Percentiles rank a stretch among this genome's conserved stretches.
These are phyloP conservation scores for Oeneis ivallda DNA, from an alignment of 2,888 invertebrate genomes.

Conservation along the genomic window DNA sequence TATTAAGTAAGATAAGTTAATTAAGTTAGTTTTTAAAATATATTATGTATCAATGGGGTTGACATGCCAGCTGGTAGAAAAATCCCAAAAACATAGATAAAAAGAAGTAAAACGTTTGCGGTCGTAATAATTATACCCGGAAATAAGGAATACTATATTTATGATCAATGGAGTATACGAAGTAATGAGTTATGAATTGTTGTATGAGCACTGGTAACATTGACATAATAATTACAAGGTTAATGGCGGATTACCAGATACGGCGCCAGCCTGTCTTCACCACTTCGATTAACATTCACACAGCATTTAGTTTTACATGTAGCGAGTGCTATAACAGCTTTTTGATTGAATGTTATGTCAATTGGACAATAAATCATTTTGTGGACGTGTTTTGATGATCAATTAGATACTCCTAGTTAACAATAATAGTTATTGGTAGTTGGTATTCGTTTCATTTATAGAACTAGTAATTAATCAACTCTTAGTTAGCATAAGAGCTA, in stretches of 20 bases:
- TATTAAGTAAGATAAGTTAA: too few relatives aligned
- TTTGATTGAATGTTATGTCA: slow-evolving; percentile 26
- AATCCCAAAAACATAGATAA: too few relatives aligned
- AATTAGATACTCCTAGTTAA: not conserved
- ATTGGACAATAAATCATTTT: slow-evolving; percentile 8
- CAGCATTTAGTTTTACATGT: slow-evolving; percentile 23
- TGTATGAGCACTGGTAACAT: slow-evolving; percentile 10
- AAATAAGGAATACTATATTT: too few relatives aligned
- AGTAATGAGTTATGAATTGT: slow-evolving; percentile 12
- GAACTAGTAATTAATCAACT: not conserved
- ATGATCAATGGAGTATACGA: not conserved
- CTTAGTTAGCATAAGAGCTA: too few relatives aligned
- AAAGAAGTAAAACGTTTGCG: too few relatives aligned
- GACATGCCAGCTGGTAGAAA: too few relatives aligned
- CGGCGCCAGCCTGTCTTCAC: slow-evolving; percentile 28
- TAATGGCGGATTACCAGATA: slow-evolving; percentile 42
- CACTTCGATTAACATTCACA: slow-evolving; percentile 32
- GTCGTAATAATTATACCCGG: too few relatives aligned
- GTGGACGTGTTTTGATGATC: slow-evolving; percentile 11
- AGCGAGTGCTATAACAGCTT: slow-evolving; percentile 21
- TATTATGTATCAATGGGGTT: too few relatives aligned
- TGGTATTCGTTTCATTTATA: not conserved
- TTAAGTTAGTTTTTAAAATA: too few relatives aligned
- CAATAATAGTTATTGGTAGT: not conserved
- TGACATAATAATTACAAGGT: slow-evolving; percentile 40